Conservation (phyloP, 1,140 invertebrate species). For the Linepithema humile region DNA sequence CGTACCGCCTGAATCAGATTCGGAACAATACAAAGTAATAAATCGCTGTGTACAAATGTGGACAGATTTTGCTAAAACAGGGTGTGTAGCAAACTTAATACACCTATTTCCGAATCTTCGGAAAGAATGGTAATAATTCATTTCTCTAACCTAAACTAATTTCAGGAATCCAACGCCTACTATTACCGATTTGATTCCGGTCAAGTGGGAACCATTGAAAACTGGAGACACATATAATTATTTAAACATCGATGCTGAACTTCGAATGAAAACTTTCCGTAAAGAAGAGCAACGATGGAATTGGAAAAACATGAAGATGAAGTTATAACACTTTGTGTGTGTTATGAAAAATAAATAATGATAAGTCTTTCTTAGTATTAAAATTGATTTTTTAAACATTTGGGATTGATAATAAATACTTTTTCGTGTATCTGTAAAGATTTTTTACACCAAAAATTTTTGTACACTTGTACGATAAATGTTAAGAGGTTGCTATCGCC, state of each 20-base stretch:
- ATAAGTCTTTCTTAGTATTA: not conserved
- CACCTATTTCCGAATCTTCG: not conserved
- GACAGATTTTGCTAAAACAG: constrained; percentile 71
- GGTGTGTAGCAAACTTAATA: constrained; percentile 45
- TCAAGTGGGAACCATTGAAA: constrained; percentile 62
- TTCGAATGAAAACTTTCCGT: constrained; percentile 46
- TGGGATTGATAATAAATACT: no score
- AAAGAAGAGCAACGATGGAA: constrained; percentile 19
- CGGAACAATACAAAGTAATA: constrained; percentile 52
- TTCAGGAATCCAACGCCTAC: constrained; percentile 43
- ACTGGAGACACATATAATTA: constrained; percentile 37
- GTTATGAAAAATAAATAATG: no score
- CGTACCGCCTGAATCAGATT: not conserved
- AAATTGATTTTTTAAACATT: no score
- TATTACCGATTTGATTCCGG: constrained; percentile 25
- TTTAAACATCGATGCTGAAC: constrained; percentile 55
- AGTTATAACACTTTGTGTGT: constrained; percentile 27
- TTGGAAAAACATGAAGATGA: constrained; percentile 48
- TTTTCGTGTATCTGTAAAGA: no score
- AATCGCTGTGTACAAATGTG: constrained; percentile 73
- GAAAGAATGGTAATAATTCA: constrained; percentile 9
- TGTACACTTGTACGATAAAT: no score
- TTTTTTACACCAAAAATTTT: no score
- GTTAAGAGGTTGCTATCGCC: no score
- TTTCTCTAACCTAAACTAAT: not conserved